Conservation (phyloP, 2,888 invertebrate genomes). For the Ypsolopha sequella region DNA sequence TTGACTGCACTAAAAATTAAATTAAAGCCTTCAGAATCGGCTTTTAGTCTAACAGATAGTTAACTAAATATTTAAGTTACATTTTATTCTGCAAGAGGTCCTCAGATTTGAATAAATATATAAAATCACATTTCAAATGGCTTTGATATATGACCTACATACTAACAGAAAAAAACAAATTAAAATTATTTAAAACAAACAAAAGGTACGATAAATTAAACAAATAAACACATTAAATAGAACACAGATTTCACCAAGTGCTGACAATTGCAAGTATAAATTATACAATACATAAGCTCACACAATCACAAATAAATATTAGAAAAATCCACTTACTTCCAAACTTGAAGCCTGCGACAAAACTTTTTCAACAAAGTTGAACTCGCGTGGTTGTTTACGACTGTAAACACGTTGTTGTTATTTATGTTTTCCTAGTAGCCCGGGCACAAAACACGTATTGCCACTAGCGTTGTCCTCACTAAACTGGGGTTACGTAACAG, state of each 20-base stretch:
- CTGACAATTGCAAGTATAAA: no score
- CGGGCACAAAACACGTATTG: conserved; percentile 29
- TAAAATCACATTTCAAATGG: no score
- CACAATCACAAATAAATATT: neutral
- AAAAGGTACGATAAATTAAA: neutral
- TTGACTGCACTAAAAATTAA: no score
- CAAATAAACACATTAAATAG: neutral
- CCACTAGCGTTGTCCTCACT: conserved; percentile 31
- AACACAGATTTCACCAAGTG: neutral
- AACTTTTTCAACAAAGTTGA: conserved; percentile 7
- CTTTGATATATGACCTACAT: no score
- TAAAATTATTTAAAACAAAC: no score
- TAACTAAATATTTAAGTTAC: no score
- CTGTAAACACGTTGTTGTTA: conserved; percentile 63
- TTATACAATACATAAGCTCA: neutral
- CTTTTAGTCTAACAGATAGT: no score
- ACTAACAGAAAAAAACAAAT: no score
- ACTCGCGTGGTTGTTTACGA: conserved; percentile 47
- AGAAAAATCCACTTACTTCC: conserved; percentile 5
- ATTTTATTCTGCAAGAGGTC: no score
- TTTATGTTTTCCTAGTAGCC: conserved; percentile 40
- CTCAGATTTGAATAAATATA: no score
- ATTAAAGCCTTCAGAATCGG: no score
- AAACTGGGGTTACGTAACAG: conserved; percentile 62
- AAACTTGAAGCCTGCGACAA: neutral